Base-by-base conservation (phyloP, 1,140 invertebrate species). In the Bombus confusus region DNA sequence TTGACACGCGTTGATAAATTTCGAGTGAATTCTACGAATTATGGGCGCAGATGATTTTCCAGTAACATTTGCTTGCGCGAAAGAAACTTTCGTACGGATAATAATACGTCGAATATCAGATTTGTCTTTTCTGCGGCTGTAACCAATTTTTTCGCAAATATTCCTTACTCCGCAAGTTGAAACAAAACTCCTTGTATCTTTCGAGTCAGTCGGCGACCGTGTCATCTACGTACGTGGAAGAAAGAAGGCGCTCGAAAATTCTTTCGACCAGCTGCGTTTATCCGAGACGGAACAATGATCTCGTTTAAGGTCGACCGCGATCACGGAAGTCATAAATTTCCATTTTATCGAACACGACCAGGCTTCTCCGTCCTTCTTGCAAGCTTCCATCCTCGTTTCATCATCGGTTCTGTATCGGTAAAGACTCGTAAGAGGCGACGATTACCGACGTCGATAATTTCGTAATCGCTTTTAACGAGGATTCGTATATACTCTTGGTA, bases 321-420 rank as follows among this genome's bases (percentile, higher is more conserved):
- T 37, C 15, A 37, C 62, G 83, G 83, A 84, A 84, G 83, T 84
- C 66, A 84, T 84, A 84, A 84, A 84, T 84, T 79, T 84, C 18
- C 75, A 71, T 43, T 84, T 79, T 84, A 84, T 84, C 80, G 73
- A 86, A 76, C 34, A 34, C 66, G 28, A n/a, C 37, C 66, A 37
- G 9, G 31, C 37, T 59, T 62, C 39, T 47, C 31, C 57, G 43
- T 68, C 15, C 13, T 79, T 84, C 83, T 78, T 47, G 75, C 39
- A 79, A 84, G 8, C 31, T 43, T 31, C 10, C 47, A 64, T 34
- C 28, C 39, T 34, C 59, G 59, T 74, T 57, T 77, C 62, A 57
- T 76, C 73, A 13, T 15, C 37, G 43, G 22, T 41, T 77, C 66
- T 31, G 57, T 43, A 34, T 39, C 69, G 47, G 71, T 66, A 76